phyloP scores from a whole-genome alignment of 1,140 invertebrate genomes.

The Thalassaphorura encarpata region DNA sequence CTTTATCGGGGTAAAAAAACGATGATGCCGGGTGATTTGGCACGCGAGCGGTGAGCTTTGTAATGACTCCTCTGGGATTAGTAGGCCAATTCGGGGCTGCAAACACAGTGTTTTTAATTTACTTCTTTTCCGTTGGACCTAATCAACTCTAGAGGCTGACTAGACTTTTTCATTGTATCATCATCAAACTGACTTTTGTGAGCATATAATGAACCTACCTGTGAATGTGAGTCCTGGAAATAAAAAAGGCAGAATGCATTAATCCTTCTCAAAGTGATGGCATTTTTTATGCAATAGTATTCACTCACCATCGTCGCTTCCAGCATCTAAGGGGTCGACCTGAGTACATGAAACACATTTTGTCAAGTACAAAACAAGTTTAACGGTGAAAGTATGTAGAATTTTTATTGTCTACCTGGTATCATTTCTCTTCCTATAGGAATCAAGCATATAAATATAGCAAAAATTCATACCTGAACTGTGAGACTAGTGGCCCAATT shows the following conservation, averaged over 20 bases:
- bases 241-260: no score
- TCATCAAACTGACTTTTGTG: no score
- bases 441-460: not conserved
- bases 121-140: not conserved
- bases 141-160: no score
- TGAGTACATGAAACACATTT: constrained; percentile 35
- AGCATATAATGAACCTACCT: constrained; percentile 1
- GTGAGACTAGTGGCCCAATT: constrained; percentile 88
- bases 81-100: constrained; percentile 46
- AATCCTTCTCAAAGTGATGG: no score
- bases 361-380: not conserved
- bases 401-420: no score
- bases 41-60: constrained; percentile 77
- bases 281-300: no score
- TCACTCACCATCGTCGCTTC: constrained; percentile 95
- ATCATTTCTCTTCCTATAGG: no score
- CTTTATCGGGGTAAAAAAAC: constrained; percentile 84
- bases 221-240: constrained; percentile 95
- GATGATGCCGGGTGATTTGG: constrained; percentile 88
- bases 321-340: constrained; percentile 90
- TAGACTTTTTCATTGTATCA: no score
- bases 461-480: constrained; percentile 57
- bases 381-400: not conserved
- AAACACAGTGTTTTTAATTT: no score
- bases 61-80: constrained; percentile 76